These are phyloP conservation scores for Cosmopolites sordidus DNA, from an alignment of 2,888 invertebrate genomes.

Conservation along the genomic window DNA sequence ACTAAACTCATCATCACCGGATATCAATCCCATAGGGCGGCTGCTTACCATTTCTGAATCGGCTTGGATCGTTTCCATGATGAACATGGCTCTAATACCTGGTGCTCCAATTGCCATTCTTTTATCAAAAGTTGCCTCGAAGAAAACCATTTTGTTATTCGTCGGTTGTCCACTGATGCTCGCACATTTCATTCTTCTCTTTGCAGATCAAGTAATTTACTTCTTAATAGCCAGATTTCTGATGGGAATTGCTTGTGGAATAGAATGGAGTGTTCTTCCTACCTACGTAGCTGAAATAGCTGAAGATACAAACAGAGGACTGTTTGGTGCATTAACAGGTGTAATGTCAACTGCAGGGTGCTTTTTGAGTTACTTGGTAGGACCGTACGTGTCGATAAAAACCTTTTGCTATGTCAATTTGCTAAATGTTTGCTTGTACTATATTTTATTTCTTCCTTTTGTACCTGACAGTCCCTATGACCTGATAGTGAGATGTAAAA, in stretches of 20 bases:
- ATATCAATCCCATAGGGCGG: slow-evolving; percentile 7
- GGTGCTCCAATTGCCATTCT: slow-evolving; percentile 20
- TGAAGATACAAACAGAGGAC: slow-evolving; percentile 19
- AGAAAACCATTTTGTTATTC: slow-evolving; percentile 23
- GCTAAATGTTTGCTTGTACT: background rate
- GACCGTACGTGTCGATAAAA: slow-evolving; percentile 7
- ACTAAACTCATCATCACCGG: slow-evolving; percentile 12
- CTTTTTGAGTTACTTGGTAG: slow-evolving; percentile 5
- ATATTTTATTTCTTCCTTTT: slow-evolving; percentile 6
- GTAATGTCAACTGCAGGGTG: slow-evolving; percentile 1
- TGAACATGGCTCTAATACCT: slow-evolving; percentile 22
- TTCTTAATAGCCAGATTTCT: slow-evolving; percentile 28
- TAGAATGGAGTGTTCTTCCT: slow-evolving; percentile 22
- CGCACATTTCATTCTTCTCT: slow-evolving; percentile 23
- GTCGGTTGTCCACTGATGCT: slow-evolving; percentile 23
- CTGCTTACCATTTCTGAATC: slow-evolving; percentile 14
- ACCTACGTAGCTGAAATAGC: slow-evolving; percentile 28
- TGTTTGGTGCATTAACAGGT: slow-evolving; percentile 6
- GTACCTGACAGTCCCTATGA: slow-evolving; percentile 24
- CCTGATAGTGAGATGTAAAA: slow-evolving; percentile 11
- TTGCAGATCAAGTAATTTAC: slow-evolving; percentile 19
- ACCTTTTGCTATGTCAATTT: slow-evolving; percentile 1
- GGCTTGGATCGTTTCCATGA: slow-evolving; percentile 19
- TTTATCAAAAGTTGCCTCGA: slow-evolving; percentile 20
- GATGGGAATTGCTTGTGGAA: slow-evolving; percentile 25